Evolutionary conservation across 2,888 invertebrate genomes (phyloP), one percentile per base, ranked within the genome.

Genomic region (Ichneumoninae sp.): DNA sequence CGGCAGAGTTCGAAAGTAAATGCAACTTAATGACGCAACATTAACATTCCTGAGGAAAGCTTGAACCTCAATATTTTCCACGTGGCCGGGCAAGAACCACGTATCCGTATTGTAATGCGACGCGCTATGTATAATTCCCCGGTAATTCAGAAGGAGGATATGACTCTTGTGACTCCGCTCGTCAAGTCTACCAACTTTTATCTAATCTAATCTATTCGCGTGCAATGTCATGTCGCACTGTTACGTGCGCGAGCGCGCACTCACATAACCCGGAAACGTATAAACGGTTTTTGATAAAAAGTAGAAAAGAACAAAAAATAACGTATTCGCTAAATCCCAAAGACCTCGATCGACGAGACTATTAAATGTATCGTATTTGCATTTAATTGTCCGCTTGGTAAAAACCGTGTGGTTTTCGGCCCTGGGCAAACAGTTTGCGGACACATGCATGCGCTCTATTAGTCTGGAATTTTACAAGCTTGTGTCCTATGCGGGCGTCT

Each of bases 381-480:
- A 57, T 57, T 57, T 57, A 26, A 26, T 57, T 26, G 8, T 5
- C 8, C 8, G 54, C 10, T 22, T 1, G 26, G 26, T 26, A 26
- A 54, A 54, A 54, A 22, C 3, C 4, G 8, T n/a, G 52, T 2
- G 36, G 33, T 30, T 54, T 54, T 33, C n/a, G 19, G 13, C 54
- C n/a, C 7, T 54, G 33, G 8, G 6, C 26, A 22, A 47, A 47
- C 10, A 22, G 62, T 33, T 47, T n/a, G 6, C n/a, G n/a, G 62
- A 47, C 50, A 74, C 52, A 33, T 62, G 26, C 40, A 47, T 50
- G 62, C 16, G 62, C 7, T n/a, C 62, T 30, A 33, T 30, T 62
- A 16, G 36, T 13, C 16, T 71, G 76, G 71, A 82, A 77, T 82
- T 71, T 57, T 71, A 77, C 81, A 66, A 71, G 40, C 44, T 65